Evolutionary conservation across 2,888 invertebrate genomes (phyloP), one percentile per base, ranked within the genome.

Genomic region (Fabriciana adippe): DNA sequence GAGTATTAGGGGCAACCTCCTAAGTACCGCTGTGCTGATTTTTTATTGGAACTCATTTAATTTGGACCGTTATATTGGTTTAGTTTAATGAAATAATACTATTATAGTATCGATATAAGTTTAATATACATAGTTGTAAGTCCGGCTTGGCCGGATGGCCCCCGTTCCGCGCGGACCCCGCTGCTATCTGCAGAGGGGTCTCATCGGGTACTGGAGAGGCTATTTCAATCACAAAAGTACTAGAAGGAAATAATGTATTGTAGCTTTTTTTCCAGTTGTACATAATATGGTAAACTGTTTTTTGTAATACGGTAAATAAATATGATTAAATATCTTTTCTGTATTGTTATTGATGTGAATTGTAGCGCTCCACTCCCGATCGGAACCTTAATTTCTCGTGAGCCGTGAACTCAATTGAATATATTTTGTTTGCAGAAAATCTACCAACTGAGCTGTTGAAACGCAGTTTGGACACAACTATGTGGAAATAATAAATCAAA

Each of bases 121-220:
- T 90, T 90, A 92, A 92, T 92, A 90, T 90, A 90, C 89, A 88
- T 92, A 92, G 89, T 85, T 86, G 86, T 91, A 91, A 90, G 89
- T 81, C 91, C 89, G 92, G 92, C 92, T 79, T 83, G 90, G 91
- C 91, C 92, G 92, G 90, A 92, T 92, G 92, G 92, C 92, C 91
- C 90, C 89, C 92, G 90, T 92, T 91, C 94, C 94, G 90, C 93
- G 93, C 85, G 90, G 94, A 86, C 93, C 91, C 89, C 93, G 93
- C 87, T 94, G 94, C 93, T 93, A 89, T 93, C 92, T 86, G 88
- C 93, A 94, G 92, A 95, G 94, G 93, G 94, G 95, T 94, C 94
- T 95, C 94, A 94, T 96, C 94, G 95, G 96, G 92, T 94, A 94
- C 93, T 96, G 96, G 96, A 95, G 94, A 93, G 96, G 96, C 93